Base-by-base conservation (phyloP, 2,888 invertebrate species). In the Stenolophus ochropezus region DNA sequence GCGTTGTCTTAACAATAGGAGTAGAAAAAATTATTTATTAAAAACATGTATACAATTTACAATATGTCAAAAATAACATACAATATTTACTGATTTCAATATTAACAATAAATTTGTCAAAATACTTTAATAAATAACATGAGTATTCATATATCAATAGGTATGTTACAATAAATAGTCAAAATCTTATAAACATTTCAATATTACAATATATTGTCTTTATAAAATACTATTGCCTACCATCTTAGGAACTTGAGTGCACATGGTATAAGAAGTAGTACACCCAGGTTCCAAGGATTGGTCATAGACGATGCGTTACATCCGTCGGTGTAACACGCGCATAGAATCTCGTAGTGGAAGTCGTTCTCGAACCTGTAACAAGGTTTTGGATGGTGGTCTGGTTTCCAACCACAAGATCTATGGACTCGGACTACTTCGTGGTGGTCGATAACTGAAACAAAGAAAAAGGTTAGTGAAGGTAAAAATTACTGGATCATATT, bases 301-400 rank as follows among this genome's bases (percentile, higher is more conserved):
- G 4, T 18, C 51, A 42, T 18, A 27, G 81, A 79, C 42, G 85
- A 83, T 25, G 83, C 85, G 80, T 94, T 94, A 85, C 94, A 94
- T 61, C 90, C 91, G 84, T 94, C 93, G 0, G 87, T 84, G 87
- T 91, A 92, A 87, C 94, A 94, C 84, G 92, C 91, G 86, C 94
- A 94, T 82, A 92, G 91, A 0, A 89, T 91, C 86, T 93, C 93
- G 14, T 91, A 88, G 85, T 93, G 93, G 86, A 93, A 93, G 82
- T 93, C 93, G 73, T 93, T 93, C 87, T 93, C 93, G 0, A 91
- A 91, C 82, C 90, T 91, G 86, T 92, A 92, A 86, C 94, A 94
- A 84, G 84, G 73, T 42, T 83, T 77, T 51, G 82, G 69, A 16
- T 89, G 88, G 82, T 87, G 87, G 84, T 90, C 88, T 4, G 86